Evolutionary conservation across 2,888 invertebrate species (phyloP).

Genomic region (Sthenelais limicola): DNA sequence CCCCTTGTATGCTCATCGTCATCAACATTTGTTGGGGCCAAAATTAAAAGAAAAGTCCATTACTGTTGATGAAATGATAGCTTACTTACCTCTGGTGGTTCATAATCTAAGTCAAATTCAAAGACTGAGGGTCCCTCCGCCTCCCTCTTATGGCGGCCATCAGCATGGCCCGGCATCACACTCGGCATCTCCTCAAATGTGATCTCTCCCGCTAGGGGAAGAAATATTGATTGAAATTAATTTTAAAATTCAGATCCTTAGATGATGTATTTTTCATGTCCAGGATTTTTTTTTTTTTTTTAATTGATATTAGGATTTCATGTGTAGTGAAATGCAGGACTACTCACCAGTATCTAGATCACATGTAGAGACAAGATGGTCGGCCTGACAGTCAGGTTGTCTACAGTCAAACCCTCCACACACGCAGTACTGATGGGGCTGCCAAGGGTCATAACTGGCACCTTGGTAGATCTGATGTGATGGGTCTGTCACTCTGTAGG

Average conservation of each 20-base stretch:
- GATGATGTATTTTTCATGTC: too few relatives aligned
- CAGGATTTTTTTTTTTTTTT: too few relatives aligned
- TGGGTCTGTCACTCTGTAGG: neutral
- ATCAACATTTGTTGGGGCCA: too few relatives aligned
- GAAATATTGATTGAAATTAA: too few relatives aligned
- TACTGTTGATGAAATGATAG: too few relatives aligned
- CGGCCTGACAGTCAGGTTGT: neutral
- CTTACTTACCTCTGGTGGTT: conserved; percentile 9
- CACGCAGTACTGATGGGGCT: conserved; percentile 7
- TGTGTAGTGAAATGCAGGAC: too few relatives aligned
- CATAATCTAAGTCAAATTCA: conserved; percentile 23
- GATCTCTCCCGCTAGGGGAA: conserved; percentile 25
- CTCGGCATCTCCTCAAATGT: neutral
- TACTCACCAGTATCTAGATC: conserved; percentile 15
- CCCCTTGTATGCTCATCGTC: too few relatives aligned
- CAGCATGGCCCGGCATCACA: neutral
- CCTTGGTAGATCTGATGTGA: neutral
- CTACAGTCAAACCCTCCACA: neutral
- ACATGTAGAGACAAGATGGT: conserved; percentile 14
- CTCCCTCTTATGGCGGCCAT: neutral
- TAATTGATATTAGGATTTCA: too few relatives aligned
- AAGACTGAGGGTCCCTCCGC: neutral
- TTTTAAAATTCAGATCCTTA: too few relatives aligned
- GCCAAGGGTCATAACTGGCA: conserved; percentile 5
- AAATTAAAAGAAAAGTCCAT: too few relatives aligned